These are phyloP conservation scores for Caligus rogercresseyi DNA, from an alignment of 1,140 invertebrate genomes.

Conservation along the genomic window DNA sequence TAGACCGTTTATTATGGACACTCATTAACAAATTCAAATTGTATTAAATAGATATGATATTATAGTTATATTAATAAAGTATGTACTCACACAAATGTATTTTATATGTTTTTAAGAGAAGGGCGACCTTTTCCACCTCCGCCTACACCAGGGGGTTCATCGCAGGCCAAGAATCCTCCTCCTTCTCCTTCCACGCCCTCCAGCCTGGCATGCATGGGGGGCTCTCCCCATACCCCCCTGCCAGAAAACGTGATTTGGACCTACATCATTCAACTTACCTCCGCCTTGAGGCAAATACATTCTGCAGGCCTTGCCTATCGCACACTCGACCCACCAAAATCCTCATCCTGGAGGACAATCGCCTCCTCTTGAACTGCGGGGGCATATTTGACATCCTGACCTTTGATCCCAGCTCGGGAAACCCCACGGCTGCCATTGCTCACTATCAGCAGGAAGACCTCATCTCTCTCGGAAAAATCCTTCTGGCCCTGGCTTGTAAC, in stretches of 20 bases:
- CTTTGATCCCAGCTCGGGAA: conserved; percentile 47
- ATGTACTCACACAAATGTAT: no score
- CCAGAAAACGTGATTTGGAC: conserved; percentile 85
- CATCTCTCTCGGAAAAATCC: conserved; percentile 8
- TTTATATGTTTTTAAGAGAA: no score
- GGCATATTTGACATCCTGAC: conserved; percentile 66
- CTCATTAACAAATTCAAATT: neutral
- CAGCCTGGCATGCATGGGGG: no score
- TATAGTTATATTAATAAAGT: no score
- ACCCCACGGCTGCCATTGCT: conserved; percentile 45
- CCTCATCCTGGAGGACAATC: conserved; percentile 46
- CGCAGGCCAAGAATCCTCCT: no score
- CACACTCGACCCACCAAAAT: conserved; percentile 81
- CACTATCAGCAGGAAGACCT: conserved; percentile 42
- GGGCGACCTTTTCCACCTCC: no score
- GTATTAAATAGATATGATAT: no score
- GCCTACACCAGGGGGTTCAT: no score
- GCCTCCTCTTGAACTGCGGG: conserved; percentile 59
- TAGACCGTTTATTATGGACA: neutral
- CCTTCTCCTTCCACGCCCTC: no score
- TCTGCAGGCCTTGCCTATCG: conserved; percentile 47
- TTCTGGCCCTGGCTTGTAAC: conserved; percentile 75
- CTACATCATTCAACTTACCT: conserved; percentile 84
- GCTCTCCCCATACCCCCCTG: no score
- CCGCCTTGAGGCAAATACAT: conserved; percentile 79